Evolutionary conservation across 2,113 vertebrate genomes (phyloP), one percentile per base, ranked within the genome.

Genomic region (Sylvicapra grimmia): DNA sequence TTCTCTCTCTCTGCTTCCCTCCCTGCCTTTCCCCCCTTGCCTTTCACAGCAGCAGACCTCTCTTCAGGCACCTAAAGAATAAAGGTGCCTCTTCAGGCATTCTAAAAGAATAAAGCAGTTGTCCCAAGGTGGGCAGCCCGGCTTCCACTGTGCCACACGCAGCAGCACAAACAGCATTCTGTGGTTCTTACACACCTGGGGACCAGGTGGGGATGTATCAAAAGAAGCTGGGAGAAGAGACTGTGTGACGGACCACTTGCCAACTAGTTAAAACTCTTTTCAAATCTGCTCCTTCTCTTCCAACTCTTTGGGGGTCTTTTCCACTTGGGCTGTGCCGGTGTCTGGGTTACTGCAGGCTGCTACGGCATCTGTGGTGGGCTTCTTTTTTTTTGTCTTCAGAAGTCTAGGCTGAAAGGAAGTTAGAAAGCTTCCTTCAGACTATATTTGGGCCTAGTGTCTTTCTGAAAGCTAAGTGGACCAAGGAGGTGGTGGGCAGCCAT

Each of bases 101-200:
- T n/a, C n/a, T n/a, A n/a, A 29, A 97, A 98, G 96, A 97, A 98
- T 96, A 93, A 92, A 92, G 92, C 63, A 93, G 90, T 98, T 98
- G 97, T 98, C 94, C n/a, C 40, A 19, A 49, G 51, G 86, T 58
- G 44, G 47, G 47, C n/a, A 83, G 91, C 53, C 58, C 0, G 2
- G 59, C 93, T 83, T 8, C 75, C 72, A 31, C 23, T 10, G 21
- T 59, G 7, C 49, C 89, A 27, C 6, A 49, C 4, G 83, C n/a
- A 49, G 95, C 27, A 3, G 31, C 63, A 3, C 14, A 53, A 65
- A 68, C 15, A 3, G 97, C 19, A 36, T 59, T 85, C 36, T 96
- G 96, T 72, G 96, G 92, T 89, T 96, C 96, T 68, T 16, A 27
- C 91, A 95, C 96, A 98, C 97, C 97, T 97, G 98, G 97, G 86